phyloP scores from a whole-genome alignment of 2,113 vertebrate genomes.

The Philantomba maxwellii region DNA sequence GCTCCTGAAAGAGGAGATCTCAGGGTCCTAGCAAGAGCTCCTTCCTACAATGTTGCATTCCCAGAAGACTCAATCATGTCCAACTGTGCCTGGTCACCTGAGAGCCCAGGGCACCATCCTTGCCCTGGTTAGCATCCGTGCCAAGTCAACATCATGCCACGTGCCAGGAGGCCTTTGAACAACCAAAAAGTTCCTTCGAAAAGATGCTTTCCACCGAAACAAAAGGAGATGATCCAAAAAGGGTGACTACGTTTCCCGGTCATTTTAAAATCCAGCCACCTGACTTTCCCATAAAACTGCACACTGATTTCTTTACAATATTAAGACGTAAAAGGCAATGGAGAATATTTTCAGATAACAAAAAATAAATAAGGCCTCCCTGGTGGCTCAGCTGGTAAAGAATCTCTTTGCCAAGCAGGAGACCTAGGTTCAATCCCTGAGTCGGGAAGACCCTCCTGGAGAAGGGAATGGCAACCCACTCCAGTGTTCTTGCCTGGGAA shows the following conservation, averaged over 20 bases:
- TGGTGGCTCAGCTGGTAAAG: neutral
- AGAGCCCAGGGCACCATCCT: accelerated
- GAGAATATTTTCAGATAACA: neutral
- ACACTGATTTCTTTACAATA: neutral
- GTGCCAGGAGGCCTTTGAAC: neutral
- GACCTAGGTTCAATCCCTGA: neutral
- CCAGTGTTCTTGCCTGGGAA: neutral
- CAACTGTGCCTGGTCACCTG: no score
- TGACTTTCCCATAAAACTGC: neutral
- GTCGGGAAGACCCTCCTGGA: accelerated
- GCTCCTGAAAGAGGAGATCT: neutral
- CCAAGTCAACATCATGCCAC: accelerated
- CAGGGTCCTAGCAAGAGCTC: neutral
- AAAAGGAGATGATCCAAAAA: neutral
- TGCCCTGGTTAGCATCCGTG: neutral
- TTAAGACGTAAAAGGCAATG: neutral
- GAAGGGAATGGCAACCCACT: neutral
- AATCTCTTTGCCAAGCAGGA: neutral
- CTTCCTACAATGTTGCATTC: neutral
- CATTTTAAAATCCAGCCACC: neutral
- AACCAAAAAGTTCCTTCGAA: accelerated
- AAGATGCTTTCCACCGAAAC: neutral
- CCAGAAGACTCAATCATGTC: neutral
- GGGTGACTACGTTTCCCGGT: neutral
- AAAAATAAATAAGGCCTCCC: neutral